Base-by-base conservation (phyloP, 2,113 vertebrate species). In the Sebastes schlegelii region DNA sequence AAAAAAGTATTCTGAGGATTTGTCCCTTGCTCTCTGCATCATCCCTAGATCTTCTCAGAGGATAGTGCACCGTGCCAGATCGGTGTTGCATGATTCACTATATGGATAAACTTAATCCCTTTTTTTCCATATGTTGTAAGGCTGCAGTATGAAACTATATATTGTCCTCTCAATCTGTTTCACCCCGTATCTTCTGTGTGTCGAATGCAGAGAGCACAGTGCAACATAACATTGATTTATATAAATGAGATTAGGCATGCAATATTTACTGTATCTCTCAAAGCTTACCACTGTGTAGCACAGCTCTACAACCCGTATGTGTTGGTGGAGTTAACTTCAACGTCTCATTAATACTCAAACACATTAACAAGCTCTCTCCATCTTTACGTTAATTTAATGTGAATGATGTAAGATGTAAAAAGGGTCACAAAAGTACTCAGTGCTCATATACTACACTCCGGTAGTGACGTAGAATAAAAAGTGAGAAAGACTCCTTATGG, bases 61-160 rank as follows among this genome's bases (percentile, higher is more conserved):
- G 58, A 49, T 55, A 13, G 74, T 78, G 74, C 80, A 43, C 62
- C 1, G n/a, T 2, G 14, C 14, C 51, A 78, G 42, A 87, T 74
- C 34, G 11, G 49, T 61, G 79, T 61, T 84, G 51, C 85, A 78
- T 86, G 85, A 86, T 81, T 68, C 62, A 80, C 65, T 84, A 17
- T 85, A 74, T 60, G 80, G 52, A 74, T 52, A n/a, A 40, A 79
- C 26, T 1, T 86, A 89, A 91, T 90, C 83, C 83, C 58, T 74
- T 85, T 80, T 34, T 14, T 88, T 80, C 84, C 87, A 88, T 92
- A 90, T 90, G 85, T 72, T 83, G 34, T 71, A 21, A 61, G 64
- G 67, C 23, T 57, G 21, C 3, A 40, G 48, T 76, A 62, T 62
- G 42, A 62, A 76, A 55, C 45, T 65, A 19, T 80, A 81, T 57